Evolutionary conservation across 2,888 invertebrate genomes (phyloP), one percentile per base, ranked within the genome.

Genomic region (Cerastis rubricosa): DNA sequence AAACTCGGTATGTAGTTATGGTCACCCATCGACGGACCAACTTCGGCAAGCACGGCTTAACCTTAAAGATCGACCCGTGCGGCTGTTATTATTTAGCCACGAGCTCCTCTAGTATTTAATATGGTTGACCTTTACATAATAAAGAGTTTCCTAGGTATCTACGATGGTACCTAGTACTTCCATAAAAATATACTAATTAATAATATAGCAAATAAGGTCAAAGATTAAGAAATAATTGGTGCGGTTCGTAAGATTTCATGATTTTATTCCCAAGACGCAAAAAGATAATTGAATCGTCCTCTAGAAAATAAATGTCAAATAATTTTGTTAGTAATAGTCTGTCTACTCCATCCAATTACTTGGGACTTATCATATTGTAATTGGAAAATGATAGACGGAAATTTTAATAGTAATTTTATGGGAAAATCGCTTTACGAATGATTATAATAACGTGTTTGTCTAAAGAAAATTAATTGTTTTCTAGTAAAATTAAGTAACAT

Each of bases 231-330:
- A 79, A 14, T 73, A 78, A 78, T 78, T 78, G 49, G 64, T 35
- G 22, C 35, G 22, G 45, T 19, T 45, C 51, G 25, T 45, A 70
- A 63, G 51, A 19, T 25, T 45, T 40, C 12, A 49, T 78, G 25
- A 80, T 68, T 64, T 65, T 35, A 80, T 80, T 67, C n/a, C 63
- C 9, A 47, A 63, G 47, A 74, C 74, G 40, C 47, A 78, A 68
- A 78, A 66, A 73, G n/a, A 25, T 69, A 80, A 80, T 80, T 70
- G 66, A 76, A 70, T 76, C 22, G 22, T 61, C 47, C 45, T 29
- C 1, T 43, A 29, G 47, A 54, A 61, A 80, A 80, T 80, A 80
- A 68, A 79, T 64, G 35, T 45, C 49, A 74, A 80, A 54, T 61
- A 69, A 80, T 59, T 66, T 65, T 51, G 65, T 68, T 40, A 65